Percentiles rank a stretch among this genome's conserved stretches.
phyloP scores from a whole-genome alignment of 2,113 vertebrate species.

The Anguilla rostrata region DNA sequence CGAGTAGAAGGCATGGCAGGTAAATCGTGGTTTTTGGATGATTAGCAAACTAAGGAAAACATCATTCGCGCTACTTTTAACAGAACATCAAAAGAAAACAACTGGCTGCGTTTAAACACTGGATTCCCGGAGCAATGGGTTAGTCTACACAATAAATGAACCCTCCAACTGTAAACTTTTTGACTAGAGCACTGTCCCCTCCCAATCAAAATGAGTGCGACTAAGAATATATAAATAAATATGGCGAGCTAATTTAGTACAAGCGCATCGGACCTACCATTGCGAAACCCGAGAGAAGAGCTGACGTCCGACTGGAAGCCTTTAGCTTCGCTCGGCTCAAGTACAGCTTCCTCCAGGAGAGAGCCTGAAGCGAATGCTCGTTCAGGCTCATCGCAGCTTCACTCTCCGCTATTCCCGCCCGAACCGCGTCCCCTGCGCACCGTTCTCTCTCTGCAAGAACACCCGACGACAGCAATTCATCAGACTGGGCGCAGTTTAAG shows the following conservation, averaged over 20 bases:
- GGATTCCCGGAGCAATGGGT: background rate
- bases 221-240: background rate
- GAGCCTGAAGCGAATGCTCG: conserved; percentile 95
- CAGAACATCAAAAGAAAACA: background rate
- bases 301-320: conserved; percentile 93
- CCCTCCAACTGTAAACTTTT: background rate
- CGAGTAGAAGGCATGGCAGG: background rate
- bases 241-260: background rate
- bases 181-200: background rate
- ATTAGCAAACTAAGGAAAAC: background rate
- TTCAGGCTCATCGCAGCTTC: conserved; percentile 82
- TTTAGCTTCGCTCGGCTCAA: conserved; percentile 94
- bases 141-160: background rate
- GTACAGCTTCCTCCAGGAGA: conserved; percentile 97
- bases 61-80: background rate
- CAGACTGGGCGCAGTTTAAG: background rate
- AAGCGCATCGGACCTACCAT: conserved; percentile 81
- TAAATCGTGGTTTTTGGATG: background rate
- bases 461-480: background rate
- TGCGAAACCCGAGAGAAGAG: conserved; percentile 92
- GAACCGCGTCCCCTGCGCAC: conserved; percentile 44
- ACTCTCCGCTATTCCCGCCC: conserved; percentile 28
- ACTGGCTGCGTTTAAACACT: background rate
- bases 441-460: conserved; percentile 19
- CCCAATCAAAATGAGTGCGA: background rate